These are phyloP conservation scores for Notocelia uddmanniana DNA, from an alignment of 2,888 invertebrate genomes.

Conservation along the genomic window DNA sequence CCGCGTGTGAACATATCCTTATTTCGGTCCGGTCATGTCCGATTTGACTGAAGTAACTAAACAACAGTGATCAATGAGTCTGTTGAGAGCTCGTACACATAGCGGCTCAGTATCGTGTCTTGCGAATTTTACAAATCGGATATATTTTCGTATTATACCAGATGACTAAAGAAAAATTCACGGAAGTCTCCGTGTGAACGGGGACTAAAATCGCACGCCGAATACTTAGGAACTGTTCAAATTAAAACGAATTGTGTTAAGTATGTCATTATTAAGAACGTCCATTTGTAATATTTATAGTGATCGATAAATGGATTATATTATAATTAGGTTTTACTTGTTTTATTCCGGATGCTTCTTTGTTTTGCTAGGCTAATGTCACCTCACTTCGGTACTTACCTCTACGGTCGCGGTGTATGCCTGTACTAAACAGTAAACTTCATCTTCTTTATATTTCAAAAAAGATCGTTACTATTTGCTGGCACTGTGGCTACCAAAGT, in stretches of 20 bases:
- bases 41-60: constrained; percentile 2
- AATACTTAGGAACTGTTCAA: constrained; percentile 18
- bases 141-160: not conserved
- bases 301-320: constrained; percentile 63
- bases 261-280: constrained; percentile 66
- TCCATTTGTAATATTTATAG: constrained; percentile 68
- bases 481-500: constrained; percentile 62
- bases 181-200: not conserved
- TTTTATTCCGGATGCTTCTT: constrained; percentile 52
- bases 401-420: constrained; percentile 51
- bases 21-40: constrained; percentile 1
- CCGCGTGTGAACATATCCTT: constrained; percentile 10
- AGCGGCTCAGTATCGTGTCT: not conserved
- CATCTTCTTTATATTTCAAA: not conserved
- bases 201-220: constrained; percentile 11
- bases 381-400: constrained; percentile 63
- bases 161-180: not conserved
- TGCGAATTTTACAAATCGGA: not conserved
- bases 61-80: not conserved
- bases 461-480: constrained; percentile 56
- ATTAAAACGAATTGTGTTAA: constrained; percentile 52
- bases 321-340: constrained; percentile 53
- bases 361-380: constrained; percentile 46
- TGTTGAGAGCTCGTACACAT: not conserved
- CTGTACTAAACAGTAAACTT: not conserved